Conservation (phyloP, 2,888 invertebrate genomes). For the Ornithoptera priamus region DNA sequence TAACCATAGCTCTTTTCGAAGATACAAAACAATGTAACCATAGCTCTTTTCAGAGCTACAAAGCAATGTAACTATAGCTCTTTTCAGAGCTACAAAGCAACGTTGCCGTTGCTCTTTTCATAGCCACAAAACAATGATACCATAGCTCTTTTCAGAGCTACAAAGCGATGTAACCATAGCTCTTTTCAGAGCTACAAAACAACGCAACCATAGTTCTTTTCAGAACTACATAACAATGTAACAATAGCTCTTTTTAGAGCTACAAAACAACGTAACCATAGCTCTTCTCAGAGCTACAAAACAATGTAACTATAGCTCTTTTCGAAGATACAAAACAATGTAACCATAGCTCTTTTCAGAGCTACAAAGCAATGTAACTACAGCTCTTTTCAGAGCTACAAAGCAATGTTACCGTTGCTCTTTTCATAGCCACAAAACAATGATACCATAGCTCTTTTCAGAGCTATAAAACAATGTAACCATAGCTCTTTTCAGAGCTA, state of each 20-base stretch:
- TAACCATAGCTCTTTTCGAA: neutral
- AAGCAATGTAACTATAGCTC: neutral
- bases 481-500: slow-evolving; percentile 13
- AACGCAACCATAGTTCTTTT: slow-evolving; percentile 7
- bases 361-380: neutral
- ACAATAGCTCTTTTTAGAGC: slow-evolving; percentile 26
- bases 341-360: slow-evolving; percentile 24
- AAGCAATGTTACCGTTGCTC: slow-evolving; percentile 9
- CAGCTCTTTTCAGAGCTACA: neutral
- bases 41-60: neutral
- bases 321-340: slow-evolving; percentile 16
- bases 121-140: slow-evolving; percentile 9
- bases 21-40: slow-evolving; percentile 18
- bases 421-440: neutral
- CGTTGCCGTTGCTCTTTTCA: slow-evolving; percentile 29
- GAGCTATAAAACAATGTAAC: slow-evolving; percentile 13
- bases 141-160: neutral
- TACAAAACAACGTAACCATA: slow-evolving; percentile 7
- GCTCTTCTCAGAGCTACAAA: slow-evolving; percentile 9
- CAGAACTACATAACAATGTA: slow-evolving; percentile 8
- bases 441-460: slow-evolving; percentile 4
- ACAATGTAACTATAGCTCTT: slow-evolving; percentile 14
- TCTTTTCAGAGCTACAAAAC: slow-evolving; percentile 20
- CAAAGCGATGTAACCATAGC: slow-evolving; percentile 23
- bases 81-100: slow-evolving; percentile 7